Evolutionary conservation across 2,797 vertebrate genomes (phyloP), one percentile per base, ranked within the genome.

Genomic region (Lerista edwardsae): DNA sequence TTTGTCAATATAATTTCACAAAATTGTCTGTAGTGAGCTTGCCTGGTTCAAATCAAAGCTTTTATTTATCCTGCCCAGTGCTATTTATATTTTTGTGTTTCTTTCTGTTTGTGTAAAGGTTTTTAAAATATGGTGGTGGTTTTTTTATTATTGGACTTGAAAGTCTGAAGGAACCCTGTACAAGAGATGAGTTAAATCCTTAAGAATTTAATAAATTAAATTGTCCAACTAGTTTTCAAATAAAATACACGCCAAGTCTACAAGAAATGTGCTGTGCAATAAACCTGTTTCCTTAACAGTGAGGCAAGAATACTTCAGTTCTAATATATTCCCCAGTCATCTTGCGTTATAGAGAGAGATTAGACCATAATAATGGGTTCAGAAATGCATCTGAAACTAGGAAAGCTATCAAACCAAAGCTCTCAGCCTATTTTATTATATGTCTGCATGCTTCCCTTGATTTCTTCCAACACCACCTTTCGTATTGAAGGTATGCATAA

Each of bases 291-390:
- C 41, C 69, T 31, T 69, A 71, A 71, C 44, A 75, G 27, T 59
- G 57, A 89, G 39, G 44, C 81, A n/a, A 83, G 82, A 89, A 73
- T 85, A 19, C 69, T 83, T 64, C 29, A 2, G 0, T 86, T 92
- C 86, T 84, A 88, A 91, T 89, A 84, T 91, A 6, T 88, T 90
- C 64, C 39, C 1, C 34, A 90, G 79, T 91, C 91, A 91, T n/a
- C 90, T 89, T 51, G 10, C 31, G 41, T 93, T 93, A 91, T 62
- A 89, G 64, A 92, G 86, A 92, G 29, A 79, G 83, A 92, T 91
- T 93, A 84, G 21, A 83, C 72, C 39, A 0, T 31, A 83, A 29
- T 55, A 86, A 62, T 57, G 19, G 84, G 34, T 71, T 85, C 69
- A 82, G 85, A 80, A 93, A 81, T 88, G 47, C 6, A 36, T 79